Conservation (phyloP, 2,888 invertebrate species). For the Netelia inedita region DNA sequence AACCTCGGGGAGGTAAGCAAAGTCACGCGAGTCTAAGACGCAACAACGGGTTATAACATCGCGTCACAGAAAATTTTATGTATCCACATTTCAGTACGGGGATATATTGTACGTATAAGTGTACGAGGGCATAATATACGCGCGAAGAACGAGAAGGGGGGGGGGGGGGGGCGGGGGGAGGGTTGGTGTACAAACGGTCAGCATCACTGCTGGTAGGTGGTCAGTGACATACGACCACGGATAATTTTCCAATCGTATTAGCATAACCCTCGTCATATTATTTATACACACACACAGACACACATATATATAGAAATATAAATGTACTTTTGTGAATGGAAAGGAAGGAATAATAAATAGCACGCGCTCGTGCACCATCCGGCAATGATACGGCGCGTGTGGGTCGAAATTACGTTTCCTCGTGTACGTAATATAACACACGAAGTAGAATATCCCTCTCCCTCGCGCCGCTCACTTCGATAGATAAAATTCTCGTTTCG, state of each 20-base stretch:
- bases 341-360: conserved; percentile 78
- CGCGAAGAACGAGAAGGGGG: conserved; percentile 8
- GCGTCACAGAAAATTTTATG: conserved; percentile 25
- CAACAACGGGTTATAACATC: conserved; percentile 46
- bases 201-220: conserved; percentile 79
- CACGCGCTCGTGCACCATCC: conserved; percentile 53
- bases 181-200: conserved; percentile 75
- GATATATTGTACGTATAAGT: background rate
- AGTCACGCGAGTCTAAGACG: background rate
- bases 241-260: conserved; percentile 80
- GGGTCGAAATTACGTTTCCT: conserved; percentile 76
- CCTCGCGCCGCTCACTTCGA: conserved; percentile 8
- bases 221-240: conserved; percentile 81
- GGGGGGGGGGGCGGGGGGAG: conserved; percentile 40
- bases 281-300: background rate
- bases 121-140: conserved; percentile 5
- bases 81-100: conserved; percentile 11
- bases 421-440: conserved; percentile 60
- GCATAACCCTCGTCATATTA: conserved; percentile 76
- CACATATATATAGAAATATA: conserved; percentile 28
- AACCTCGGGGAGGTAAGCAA: no score
- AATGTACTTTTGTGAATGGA: conserved; percentile 73
- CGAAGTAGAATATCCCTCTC: conserved; percentile 29
- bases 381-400: conserved; percentile 72
- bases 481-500: conserved; percentile 34